Base-by-base conservation (phyloP, 2,113 vertebrate species). In the Holacanthus passer region DNA sequence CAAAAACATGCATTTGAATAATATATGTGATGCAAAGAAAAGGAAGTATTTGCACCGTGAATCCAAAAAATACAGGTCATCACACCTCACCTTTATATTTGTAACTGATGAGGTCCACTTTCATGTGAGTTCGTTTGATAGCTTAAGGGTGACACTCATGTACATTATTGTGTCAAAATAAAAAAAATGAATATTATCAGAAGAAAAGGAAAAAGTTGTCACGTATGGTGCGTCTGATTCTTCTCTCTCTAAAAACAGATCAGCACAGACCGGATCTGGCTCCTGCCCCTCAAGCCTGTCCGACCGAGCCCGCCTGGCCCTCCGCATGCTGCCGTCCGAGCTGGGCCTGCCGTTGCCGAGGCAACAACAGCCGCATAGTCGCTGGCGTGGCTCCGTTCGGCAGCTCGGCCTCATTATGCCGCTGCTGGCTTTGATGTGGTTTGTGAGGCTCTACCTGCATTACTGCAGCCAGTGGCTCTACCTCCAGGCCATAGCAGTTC, bases 391-490 rank as follows among this genome's bases (percentile, higher is more conserved):
- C 80, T 96, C 92, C 35, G 77, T 92, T 90, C 77, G 52, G 73
- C 92, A 95, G 74, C 96, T 96, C 91, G 94, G 95, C 94, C 93
- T 95, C 80, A 91, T 96, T 24, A 7, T 93, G 20, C 86, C 95
- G 84, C 91, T 98, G 80, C 73, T 95, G 47, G 86, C 94, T 90
- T 91, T 96, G 83, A 95, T 97, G 91, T 99, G 97, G 97, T 97
- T 99, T 77, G 84, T 95, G 85, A 95, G 97, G 85, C 96, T 99
- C 75, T 98, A 97, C 94, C 86, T 98, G 91, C 98, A 98, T 94
- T 99, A 99, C 94, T 93, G 95, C 83, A 96, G 96, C 94, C 98
- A 99, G 88, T 97, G 97, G 97, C 93, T 99, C 77, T 97, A 96
- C 94, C 98, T 99, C 83, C 91, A 94, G 89, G 92, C 86, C 91